Evolutionary conservation across 2,888 invertebrate species (phyloP).

Genomic region (Stomorhina lunata): DNA sequence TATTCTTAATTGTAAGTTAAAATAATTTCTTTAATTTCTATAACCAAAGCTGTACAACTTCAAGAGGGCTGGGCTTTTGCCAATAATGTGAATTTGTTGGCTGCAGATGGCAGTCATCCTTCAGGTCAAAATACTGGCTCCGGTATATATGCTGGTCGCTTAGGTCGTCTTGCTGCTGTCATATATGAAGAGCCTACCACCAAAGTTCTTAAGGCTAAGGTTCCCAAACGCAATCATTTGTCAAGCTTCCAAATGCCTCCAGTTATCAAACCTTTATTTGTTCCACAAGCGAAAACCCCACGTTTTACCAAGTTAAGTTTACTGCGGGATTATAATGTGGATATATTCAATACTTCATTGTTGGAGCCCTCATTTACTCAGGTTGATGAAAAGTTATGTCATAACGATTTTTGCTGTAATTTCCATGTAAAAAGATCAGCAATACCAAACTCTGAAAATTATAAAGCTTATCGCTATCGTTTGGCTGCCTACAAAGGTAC

Average conservation of each 20-base stretch:
- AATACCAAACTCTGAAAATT: conserved; percentile 48
- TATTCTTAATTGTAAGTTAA: neutral
- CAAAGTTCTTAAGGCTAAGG: conserved; percentile 70
- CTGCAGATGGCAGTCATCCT: conserved; percentile 82
- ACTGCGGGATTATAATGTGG: conserved; percentile 74
- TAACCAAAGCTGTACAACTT: conserved; percentile 80
- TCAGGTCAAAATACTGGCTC: conserved; percentile 81
- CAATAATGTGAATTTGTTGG: conserved; percentile 82
- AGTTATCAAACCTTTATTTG: conserved; percentile 64
- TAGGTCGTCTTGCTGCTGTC: conserved; percentile 73
- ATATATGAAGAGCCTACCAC: conserved; percentile 70
- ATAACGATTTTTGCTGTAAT: conserved; percentile 76
- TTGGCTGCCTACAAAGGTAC: conserved; percentile 72
- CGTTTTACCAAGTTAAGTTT: conserved; percentile 70
- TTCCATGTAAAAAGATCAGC: conserved; percentile 68
- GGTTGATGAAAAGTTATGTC: conserved; percentile 53
- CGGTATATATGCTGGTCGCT: conserved; percentile 82
- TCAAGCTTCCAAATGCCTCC: conserved; percentile 56
- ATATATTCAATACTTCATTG: conserved; percentile 70
- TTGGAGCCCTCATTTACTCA: conserved; percentile 64
- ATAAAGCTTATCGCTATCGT: conserved; percentile 74
- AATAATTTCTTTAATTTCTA: neutral
- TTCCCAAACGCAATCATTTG: conserved; percentile 70
- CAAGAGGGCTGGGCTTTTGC: conserved; percentile 84
- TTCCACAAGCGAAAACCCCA: conserved; percentile 64